Conservation (phyloP, 2,888 invertebrate genomes). For the Cerastis rubricosa region DNA sequence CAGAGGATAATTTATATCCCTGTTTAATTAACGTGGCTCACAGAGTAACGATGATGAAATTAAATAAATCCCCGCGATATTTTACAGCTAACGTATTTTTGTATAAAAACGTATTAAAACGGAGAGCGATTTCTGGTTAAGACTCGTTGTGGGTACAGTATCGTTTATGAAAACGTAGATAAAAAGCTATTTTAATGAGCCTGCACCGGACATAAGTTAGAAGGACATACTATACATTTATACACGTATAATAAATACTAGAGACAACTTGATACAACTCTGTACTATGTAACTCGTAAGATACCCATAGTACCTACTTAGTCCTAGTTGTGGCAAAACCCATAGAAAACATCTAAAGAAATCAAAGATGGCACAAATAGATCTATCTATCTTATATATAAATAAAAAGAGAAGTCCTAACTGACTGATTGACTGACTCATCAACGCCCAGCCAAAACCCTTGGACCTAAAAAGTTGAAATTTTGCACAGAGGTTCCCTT, state of each 20-base stretch:
- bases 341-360: background rate
- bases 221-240: background rate
- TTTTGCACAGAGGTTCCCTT: too few relatives aligned
- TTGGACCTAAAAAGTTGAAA: too few relatives aligned
- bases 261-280: background rate
- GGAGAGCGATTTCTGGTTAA: background rate
- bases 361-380: background rate
- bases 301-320: background rate
- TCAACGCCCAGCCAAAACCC: too few relatives aligned
- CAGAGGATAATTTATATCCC: slow-evolving; percentile 45
- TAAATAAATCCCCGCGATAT: slow-evolving; percentile 47
- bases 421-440: too few relatives aligned
- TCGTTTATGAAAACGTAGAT: slow-evolving; percentile 11
- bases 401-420: too few relatives aligned
- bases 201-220: slow-evolving; percentile 3
- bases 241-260: background rate
- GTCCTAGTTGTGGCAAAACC: background rate
- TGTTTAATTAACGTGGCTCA: slow-evolving; percentile 53
- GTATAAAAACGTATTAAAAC: slow-evolving; percentile 12
- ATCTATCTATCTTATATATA: too few relatives aligned
- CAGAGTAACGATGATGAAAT: slow-evolving; percentile 46
- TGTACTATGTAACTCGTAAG: background rate
- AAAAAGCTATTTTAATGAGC: slow-evolving; percentile 6
- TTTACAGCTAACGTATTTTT: slow-evolving; percentile 29
- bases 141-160: background rate